phyloP scores from a whole-genome alignment of 1,140 invertebrate genomes.

The Aethina tumida region DNA sequence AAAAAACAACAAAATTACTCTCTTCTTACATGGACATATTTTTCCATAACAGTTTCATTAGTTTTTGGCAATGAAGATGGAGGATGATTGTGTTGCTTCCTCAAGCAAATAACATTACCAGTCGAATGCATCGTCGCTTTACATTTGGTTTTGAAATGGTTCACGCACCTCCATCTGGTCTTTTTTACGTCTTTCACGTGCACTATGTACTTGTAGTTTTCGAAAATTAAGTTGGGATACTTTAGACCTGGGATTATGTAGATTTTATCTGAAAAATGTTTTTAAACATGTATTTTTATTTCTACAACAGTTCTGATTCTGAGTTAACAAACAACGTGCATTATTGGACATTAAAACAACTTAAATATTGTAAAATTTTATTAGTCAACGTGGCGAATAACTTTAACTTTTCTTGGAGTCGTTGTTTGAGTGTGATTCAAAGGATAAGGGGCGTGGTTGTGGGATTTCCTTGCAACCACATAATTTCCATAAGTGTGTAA shows the following conservation, averaged over 20 bases:
- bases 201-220: slow-evolving; percentile 13
- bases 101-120: slow-evolving; percentile 12
- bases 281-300: background rate
- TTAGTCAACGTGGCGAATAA: background rate
- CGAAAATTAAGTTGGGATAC: slow-evolving; percentile 20
- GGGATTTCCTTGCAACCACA: background rate
- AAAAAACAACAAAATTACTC: no score
- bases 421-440: background rate
- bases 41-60: no score
- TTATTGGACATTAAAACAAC: background rate
- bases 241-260: slow-evolving; percentile 18
- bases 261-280: slow-evolving; percentile 15
- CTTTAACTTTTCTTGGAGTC: slow-evolving; percentile 3
- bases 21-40: no score
- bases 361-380: background rate
- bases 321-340: background rate
- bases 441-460: background rate
- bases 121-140: slow-evolving; percentile 16
- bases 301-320: background rate
- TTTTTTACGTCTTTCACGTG: slow-evolving; percentile 13
- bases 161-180: slow-evolving; percentile 22
- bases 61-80: no score
- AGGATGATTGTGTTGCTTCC: slow-evolving; percentile 15
- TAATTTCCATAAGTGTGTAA: background rate
- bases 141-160: slow-evolving; percentile 18